Evolutionary conservation across 2,888 invertebrate genomes (phyloP).

Genomic region (Sphaerophoria taeniata): DNA sequence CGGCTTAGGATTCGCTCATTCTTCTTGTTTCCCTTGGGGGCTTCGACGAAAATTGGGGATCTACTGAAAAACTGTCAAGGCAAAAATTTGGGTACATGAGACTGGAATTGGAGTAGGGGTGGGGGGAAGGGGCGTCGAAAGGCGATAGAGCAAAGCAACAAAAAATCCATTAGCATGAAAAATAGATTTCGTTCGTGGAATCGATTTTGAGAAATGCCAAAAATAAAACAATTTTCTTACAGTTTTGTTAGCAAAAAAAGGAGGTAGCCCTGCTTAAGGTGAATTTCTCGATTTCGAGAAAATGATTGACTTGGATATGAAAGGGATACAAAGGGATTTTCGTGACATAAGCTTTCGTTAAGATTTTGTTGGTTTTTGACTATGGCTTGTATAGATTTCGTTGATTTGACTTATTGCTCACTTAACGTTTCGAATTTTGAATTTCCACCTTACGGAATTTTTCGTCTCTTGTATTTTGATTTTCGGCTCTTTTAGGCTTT

Average conservation of each 20-base stretch:
- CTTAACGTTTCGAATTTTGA: too few species aligned
- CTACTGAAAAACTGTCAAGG: constrained; percentile 41
- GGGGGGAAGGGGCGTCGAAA: not conserved
- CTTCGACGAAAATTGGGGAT: constrained; percentile 21
- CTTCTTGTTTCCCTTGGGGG: constrained; percentile 37
- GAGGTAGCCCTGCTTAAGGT: not conserved
- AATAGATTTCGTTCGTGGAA: constrained; percentile 70
- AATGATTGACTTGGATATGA: too few species aligned
- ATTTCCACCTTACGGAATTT: too few species aligned
- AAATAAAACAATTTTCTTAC: constrained; percentile 45
- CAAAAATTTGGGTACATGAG: constrained; percentile 40
- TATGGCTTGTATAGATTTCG: too few species aligned
- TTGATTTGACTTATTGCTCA: too few species aligned
- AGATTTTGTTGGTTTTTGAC: too few species aligned
- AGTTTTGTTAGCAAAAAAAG: not conserved
- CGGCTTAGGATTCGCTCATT: constrained; percentile 54
- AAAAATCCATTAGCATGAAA: constrained; percentile 73
- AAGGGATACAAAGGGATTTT: too few species aligned
- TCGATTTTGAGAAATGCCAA: constrained; percentile 59
- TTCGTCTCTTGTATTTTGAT: too few species aligned
- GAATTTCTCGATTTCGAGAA: constrained; percentile 16
- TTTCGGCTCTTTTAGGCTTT: too few species aligned
- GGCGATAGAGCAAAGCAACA: constrained; percentile 52
- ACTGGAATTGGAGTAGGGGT: not conserved
- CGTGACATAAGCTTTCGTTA: too few species aligned